Evolutionary conservation across 2,113 vertebrate genomes (phyloP).

Genomic region (Rattus norvegicus): DNA sequence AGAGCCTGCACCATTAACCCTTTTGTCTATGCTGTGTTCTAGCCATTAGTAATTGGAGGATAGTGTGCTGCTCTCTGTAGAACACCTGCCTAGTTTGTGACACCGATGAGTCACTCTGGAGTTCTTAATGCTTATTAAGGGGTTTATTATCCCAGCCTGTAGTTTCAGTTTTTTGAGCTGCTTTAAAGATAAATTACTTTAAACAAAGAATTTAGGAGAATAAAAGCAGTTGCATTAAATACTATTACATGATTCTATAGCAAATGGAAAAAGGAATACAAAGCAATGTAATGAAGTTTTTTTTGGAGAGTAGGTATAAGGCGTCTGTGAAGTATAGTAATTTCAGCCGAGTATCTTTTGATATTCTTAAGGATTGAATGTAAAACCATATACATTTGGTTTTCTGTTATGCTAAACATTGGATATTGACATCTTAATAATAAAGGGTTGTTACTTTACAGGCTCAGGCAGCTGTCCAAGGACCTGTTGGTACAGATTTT

Average conservation of each 20-base stretch:
- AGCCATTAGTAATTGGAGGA: constrained; percentile 44
- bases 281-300: constrained; percentile 45
- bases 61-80: constrained; percentile 39
- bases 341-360: constrained; percentile 76
- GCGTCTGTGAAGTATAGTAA: constrained; percentile 42
- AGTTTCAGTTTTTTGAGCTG: constrained; percentile 62
- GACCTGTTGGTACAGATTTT: constrained; percentile 93
- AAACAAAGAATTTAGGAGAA: constrained; percentile 63
- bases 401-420: background rate
- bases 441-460: constrained; percentile 83
- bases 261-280: constrained; percentile 51
- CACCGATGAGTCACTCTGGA: background rate
- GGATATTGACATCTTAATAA: constrained; percentile 61
- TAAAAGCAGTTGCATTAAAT: constrained; percentile 49
- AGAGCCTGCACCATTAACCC: constrained; percentile 37
- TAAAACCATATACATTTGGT: background rate
- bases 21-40: constrained; percentile 49
- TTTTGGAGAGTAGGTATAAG: constrained; percentile 42
- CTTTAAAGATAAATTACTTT: constrained; percentile 70
- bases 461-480: constrained; percentile 94
- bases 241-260: constrained; percentile 1
- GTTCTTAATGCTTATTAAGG: background rate
- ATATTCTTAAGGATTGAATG: constrained; percentile 46
- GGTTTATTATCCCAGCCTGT: constrained; percentile 49
- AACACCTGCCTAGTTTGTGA: background rate